Base-by-base conservation (phyloP, 2,888 invertebrate genomes). In the Meloe dianella region DNA sequence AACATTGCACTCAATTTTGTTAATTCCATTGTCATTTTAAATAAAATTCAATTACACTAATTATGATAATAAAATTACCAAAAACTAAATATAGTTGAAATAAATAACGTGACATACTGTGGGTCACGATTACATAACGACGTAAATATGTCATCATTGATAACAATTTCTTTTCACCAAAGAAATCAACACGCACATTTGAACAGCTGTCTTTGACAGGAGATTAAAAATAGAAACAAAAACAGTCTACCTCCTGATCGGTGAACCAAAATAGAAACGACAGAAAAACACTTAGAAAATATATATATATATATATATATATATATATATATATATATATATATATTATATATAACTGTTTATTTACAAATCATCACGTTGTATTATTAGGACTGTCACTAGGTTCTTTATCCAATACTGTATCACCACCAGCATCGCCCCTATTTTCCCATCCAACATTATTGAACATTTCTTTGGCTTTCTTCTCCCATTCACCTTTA, bases 401-500 rank as follows among this genome's bases (percentile, higher is more conserved):
- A 59, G 83, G 80, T 60, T 82, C 82, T 65, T 76, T 80, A 66
- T 83, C 82, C 64, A 82, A 74, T 12, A 71, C 78, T 9, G 78
- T 76, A 67, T 82, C 82, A 24, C 72, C 79, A 22, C 69, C 79
- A 56, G 69, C 73, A 54, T 20, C 54, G 30, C 73, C 79, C 51
- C 71, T 68, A 58, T 69, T 66, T 10, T 74, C 75, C 74, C 74
- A 75, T 22, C 75, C 75, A 59, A 79, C 67, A 68, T 80, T 78
- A 59, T 59, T 69, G 71, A 84, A 82, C 80, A 84, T 79, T 70
- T 83, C 83, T 77, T 83, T 83, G 72, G 84, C 84, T 75, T 83
- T 83, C 65, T 78, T 76, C 61, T 84, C 84, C 84, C 84, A 84
- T 58, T 76, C 75, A 62, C 76, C 76, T 68, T 81, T 80, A 73